phyloP scores from a whole-genome alignment of 2,797 vertebrate genomes.

The Coluber constrictor region DNA sequence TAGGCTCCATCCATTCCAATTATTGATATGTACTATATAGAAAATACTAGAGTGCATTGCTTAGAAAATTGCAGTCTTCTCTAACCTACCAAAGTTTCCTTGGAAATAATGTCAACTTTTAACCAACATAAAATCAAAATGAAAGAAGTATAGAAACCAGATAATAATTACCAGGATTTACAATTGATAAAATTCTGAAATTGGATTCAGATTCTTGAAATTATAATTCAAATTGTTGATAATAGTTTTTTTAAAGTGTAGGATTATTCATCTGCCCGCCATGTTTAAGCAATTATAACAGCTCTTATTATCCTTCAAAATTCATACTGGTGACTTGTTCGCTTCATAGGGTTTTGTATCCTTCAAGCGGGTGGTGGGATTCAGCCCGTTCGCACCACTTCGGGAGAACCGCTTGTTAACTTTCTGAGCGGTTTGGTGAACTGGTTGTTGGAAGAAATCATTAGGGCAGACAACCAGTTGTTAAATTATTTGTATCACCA shows the following conservation, averaged over 20 bases:
- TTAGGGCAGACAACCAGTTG: too few relatives aligned
- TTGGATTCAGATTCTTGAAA: background rate
- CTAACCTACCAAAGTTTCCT: background rate
- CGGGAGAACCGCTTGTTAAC: too few relatives aligned
- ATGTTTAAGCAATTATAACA: constrained; percentile 6
- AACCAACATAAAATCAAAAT: constrained; percentile 2
- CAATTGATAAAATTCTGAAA: constrained; percentile 9
- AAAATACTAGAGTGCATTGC: background rate
- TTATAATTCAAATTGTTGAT: background rate
- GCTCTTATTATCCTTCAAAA: background rate
- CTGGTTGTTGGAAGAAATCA: too few relatives aligned
- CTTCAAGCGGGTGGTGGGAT: background rate
- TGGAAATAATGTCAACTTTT: background rate
- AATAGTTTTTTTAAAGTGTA: background rate
- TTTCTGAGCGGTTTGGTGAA: too few relatives aligned
- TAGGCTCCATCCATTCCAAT: background rate
- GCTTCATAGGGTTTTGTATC: background rate
- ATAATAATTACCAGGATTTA: background rate
- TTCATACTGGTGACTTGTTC: background rate
- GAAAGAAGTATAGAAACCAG: background rate
- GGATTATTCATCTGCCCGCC: background rate
- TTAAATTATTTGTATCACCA: too few relatives aligned
- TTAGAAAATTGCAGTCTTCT: background rate
- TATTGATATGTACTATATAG: background rate
- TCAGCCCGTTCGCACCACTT: too few relatives aligned